Evolutionary conservation across 35 echinoderm and acorn worm species (phyloP).

Genomic region (Anneissia japonica): DNA sequence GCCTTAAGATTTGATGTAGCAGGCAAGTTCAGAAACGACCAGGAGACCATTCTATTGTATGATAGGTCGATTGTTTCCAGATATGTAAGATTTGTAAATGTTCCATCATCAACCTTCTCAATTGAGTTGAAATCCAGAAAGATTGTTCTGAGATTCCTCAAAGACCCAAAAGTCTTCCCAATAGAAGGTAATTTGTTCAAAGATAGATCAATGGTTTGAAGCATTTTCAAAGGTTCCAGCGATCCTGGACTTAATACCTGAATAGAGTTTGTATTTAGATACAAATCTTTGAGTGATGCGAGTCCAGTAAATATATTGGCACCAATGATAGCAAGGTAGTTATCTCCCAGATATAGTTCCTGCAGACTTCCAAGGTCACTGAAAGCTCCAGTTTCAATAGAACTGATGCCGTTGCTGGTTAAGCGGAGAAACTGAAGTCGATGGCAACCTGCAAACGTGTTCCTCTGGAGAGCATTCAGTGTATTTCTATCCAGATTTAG

Average conservation of each 20-base stretch:
- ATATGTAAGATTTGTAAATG: background rate
- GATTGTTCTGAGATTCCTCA: background rate
- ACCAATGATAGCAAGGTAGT: background rate
- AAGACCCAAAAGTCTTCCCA: background rate
- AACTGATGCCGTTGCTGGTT: background rate
- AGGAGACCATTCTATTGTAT: background rate
- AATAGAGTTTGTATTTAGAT: background rate
- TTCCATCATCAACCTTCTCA: background rate
- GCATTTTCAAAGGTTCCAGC: background rate
- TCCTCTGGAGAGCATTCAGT: background rate
- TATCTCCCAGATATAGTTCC: background rate
- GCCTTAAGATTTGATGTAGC: background rate
- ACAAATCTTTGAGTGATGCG: background rate
- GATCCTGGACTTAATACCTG: background rate
- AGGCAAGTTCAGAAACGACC: background rate
- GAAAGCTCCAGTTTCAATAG: background rate
- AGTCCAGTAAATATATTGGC: background rate
- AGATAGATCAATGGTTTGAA: background rate
- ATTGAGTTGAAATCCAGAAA: background rate
- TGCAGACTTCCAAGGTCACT: background rate
- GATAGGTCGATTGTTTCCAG: background rate
- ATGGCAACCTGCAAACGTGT: background rate
- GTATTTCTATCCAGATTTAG: background rate
- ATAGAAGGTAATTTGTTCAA: background rate
- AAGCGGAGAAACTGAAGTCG: background rate